Base-by-base conservation (phyloP, 2,797 vertebrate species). In the Tachyglossus aculeatus region DNA sequence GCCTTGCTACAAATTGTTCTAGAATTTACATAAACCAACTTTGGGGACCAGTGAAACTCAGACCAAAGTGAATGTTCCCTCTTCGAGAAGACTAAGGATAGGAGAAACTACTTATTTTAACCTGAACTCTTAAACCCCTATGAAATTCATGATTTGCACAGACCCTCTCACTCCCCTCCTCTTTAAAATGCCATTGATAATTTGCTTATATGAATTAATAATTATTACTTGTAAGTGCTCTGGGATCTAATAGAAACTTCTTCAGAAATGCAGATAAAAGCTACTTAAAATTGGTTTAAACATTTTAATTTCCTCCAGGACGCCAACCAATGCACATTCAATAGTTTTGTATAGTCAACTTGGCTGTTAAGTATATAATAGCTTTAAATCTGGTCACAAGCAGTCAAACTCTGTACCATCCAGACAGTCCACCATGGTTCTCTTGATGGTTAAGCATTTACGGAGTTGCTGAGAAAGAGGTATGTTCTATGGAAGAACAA, bases 191-290 rank as follows among this genome's bases (percentile, higher is more conserved):
- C 34, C 53, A 74, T 58, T 80, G 74, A 36, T 32, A 39, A 24
- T 19, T 32, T 59, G 55, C 56, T 74, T 77, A 69, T 65, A 58
- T 29, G 69, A 43, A 74, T 77, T 67, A 67, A 51, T 66, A 79
- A 74, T 77, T 74, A 75, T 51, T 56, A 56, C 29, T 78, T 77
- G 14, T 39, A 77, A 77, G 44, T 55, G 21, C 58, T 56, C 51
- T 74, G 70, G 81, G 70, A 71, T 31, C 16, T 55, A 79, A 77
- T 81, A 74, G 77, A 32, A 75, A 52, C 24, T 65, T 79, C 36
- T 37, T 21, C 60, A 64, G 47, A 72, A 55, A 72, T 65, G 54
- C 58, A 77, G 78, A 83, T 77, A 72, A 73, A 82, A 77, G 36
- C 34, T 52, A 43, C 61, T 67, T 34, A 61, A 69, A 81, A 67